Evolutionary conservation across 1,140 invertebrate species (phyloP), one percentile per base, ranked within the genome.

Genomic region (Sycophila sp.): DNA sequence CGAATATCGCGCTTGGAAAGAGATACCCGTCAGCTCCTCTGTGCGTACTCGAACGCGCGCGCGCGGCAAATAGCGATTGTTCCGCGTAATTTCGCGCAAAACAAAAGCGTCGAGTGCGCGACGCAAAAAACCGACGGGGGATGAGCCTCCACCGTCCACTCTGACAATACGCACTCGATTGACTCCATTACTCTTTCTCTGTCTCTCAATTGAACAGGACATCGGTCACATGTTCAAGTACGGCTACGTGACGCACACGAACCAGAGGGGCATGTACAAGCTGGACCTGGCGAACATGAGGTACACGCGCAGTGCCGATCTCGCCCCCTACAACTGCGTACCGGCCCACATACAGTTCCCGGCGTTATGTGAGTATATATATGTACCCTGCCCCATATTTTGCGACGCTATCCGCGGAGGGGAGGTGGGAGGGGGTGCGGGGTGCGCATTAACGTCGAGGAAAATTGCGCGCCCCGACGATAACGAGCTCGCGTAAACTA

Each of bases 191-290:
- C 49, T 19, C 17, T 56, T 5, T 3, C 15, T 53, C 26, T 19
- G 8, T 47, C n/a, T 26, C 8, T 53, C 15, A 26, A 24, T 53
- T 15, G 26, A 15, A 53, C 60, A 83, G 81, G 81, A 84, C 68
- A 83, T 81, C 38, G 80, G 81, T 2, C 78, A 92, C 75, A 87
- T 87, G 72, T 93, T 92, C 81, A 90, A 91, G 76, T 94, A 92
- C 83, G 93, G 92, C 13, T 94, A 94, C 76, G 92, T 94, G 6
- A 91, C 91, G 17, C 92, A 94, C 78, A 90, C 89, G 32, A 92
- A 92, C 80, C 92, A 93, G 77, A 81, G 91, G 56, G 92, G 91
- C 26, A 86, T 95, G 72, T 93, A 92, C 82, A 94, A 94, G 82
- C 83, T 95, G 17, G 92, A 94, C 80, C 83, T 95, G 76, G 89